Base-by-base conservation (phyloP, 2,113 vertebrate species). In the Phylloscopus whistleri region DNA sequence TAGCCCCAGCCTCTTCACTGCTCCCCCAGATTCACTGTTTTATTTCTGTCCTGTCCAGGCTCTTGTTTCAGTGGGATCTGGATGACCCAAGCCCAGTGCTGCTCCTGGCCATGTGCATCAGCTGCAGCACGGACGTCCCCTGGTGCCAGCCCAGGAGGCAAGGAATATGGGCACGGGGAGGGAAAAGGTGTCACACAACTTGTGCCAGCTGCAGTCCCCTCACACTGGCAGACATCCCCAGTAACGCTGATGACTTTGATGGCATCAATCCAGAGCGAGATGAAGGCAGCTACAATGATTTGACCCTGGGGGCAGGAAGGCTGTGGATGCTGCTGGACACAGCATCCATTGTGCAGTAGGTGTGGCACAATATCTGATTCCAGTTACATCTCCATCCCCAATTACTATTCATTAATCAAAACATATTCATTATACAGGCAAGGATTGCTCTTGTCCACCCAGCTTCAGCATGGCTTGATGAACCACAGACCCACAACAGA, bases 231-330 rank as follows among this genome's bases (percentile, higher is more conserved):
- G 31, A 16, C 49, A 18, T 23, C 59, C 59, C 55, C 64, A 10
- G 31, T 4, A 26, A 23, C 0, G 0, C 44, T 8, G 9, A 6
- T 21, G 44, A 2, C 15, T 37, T 24, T 4, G 63, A 39, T 15
- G 44, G 23, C 68, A 17, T 60, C 37, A 14, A 15, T 27, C 55
- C 81, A 46, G 53, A 14, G 3, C 16, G 19, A 66, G 63, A 28
- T 0, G 2, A 27, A 24, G 35, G 9, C 63, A 69, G 46, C 23
- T 9, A 3, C 28, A 37, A 4, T 4, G 5, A 2, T 0, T 3
- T 14, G 28, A 27, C 11, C 66, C 33, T 9, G 55, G 11, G 27
- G 0, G 3, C 4, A 6, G 63, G 68, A 26, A 11, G 26, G 48
- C 76, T n/a, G 30, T 2, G 10, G 39, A 35, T 4, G 1, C 56